Percentiles rank a stretch among this genome's conserved stretches.
Conservation (phyloP, 1,140 invertebrate genomes). For the Campoletis sonorensis region DNA sequence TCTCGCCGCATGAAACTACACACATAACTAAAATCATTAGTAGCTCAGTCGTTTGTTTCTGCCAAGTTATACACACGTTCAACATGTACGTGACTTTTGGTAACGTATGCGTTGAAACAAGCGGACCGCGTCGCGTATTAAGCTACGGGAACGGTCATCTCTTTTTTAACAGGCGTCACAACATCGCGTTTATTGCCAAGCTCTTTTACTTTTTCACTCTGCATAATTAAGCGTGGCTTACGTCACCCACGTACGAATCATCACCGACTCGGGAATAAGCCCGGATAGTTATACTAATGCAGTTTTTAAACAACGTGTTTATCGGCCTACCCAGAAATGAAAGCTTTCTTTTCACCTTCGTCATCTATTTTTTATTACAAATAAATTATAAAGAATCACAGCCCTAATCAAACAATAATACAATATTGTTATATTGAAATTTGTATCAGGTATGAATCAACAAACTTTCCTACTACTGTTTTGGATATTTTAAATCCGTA, state of each 20-base stretch:
- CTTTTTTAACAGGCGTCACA: conserved; percentile 8
- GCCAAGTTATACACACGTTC: background rate
- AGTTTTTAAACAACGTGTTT: background rate
- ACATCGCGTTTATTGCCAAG: background rate
- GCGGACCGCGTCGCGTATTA: background rate
- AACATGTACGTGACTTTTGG: background rate
- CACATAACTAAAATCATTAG: conserved; percentile 14
- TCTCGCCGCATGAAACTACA: background rate
- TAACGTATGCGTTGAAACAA: background rate
- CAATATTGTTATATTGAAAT: too few species aligned
- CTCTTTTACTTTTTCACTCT: background rate
- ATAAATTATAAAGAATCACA: too few species aligned
- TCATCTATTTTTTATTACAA: too few species aligned
- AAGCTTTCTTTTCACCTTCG: too few species aligned
- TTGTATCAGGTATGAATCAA: too few species aligned
- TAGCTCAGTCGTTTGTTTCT: conserved; percentile 9
- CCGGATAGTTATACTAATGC: background rate
- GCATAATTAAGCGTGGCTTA: conserved; percentile 1
- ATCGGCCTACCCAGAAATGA: too few species aligned
- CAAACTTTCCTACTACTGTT: too few species aligned
- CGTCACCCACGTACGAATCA: conserved; percentile 20
- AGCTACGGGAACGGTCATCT: background rate
- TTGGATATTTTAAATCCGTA: too few species aligned
- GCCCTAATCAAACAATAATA: too few species aligned
- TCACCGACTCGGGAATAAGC: background rate